Base-by-base conservation (phyloP, 2,113 vertebrate genomes). In the Anolis carolinensis region DNA sequence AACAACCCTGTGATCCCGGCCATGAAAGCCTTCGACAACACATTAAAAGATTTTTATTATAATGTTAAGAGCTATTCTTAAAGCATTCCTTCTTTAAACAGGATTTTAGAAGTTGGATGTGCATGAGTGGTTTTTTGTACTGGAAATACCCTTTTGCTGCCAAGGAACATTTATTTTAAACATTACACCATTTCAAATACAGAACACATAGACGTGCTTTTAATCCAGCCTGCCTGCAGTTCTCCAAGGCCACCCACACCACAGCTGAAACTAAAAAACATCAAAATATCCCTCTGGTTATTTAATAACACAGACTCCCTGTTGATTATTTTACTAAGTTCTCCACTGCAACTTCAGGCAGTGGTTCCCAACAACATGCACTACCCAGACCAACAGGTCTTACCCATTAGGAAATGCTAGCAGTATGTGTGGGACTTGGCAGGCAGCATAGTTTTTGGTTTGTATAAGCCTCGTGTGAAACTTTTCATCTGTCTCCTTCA, bases 121-220 rank as follows among this genome's bases (percentile, higher is more conserved):
- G 0, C 30, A 72, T 21, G 68, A 82, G 70, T 4, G 2, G 86
- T 48, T 78, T 91, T 92, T 91, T 79, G 79, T 62, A 87, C 87
- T 81, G 89, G 84, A 88, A 92, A 88, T 0, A 1, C 59, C 59
- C 59, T 87, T 83, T 82, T 63, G 65, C 34, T 52, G 83, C 78
- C 91, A 94, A 89, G 84, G 75, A 87, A 55, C 0, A 83, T 70
- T 86, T 87, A 2, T 87, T 83, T 82, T 65, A 39, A 75, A 1
- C 80, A 81, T 88, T 90, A 65, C 85, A 89, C 82, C 83, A 88
- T 88, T 87, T 90, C 0, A 72, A 88, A 59, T 0, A 0, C 74
- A 82, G 0, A 86, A 84, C 59, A 84, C 89, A 84, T 80, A 88
- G 79, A 74, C 76, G 90, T 85, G 84, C n/a, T 79, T 89, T 89